Evolutionary conservation across 35 echinoderm and acorn worm genomes (phyloP), one percentile per base, ranked within the genome.

Genomic region (Apostichopus japonicus): DNA sequence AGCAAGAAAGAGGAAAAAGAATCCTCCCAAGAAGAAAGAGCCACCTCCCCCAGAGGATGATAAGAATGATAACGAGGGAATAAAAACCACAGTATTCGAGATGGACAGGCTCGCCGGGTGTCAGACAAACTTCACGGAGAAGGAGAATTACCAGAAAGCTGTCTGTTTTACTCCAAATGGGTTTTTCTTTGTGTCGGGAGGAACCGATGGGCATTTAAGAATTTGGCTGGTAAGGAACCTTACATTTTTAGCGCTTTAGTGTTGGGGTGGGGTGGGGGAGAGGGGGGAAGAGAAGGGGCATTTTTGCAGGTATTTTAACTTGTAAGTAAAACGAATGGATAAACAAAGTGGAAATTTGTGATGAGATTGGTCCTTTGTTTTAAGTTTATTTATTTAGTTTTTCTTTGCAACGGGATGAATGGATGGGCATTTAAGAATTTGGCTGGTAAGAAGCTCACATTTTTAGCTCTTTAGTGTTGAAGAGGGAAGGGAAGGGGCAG

Each of bases 91-190:
- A 53, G 88, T 78, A 24, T 97, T 97, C 92, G 91, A 81, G 6
- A 56, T 97, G 5, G 83, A 97, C 55, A 87, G 93, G 78, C 71
- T 97, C 23, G 58, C 27, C 13, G 86, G 82, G 0, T 87, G 92
- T n/a, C 93, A 97, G 86, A 97, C 95, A 13, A 93, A 97, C 25
- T 97, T 97, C 52, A 23, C 80, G 7, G 76, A 87, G 23, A 92
- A 83, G 7, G 96, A 95, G 7, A 92, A 95, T 6, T 95, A 95
- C 55, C 96, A 98, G 86, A 98, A 98, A 56, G 82, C 94, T 78
- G 96, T 98, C 0, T 98, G 96, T 78, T 98, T 95, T 77, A 90
- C 92, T 51, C 96, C 96, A 1, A 93, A 98, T 59, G 96, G 96
- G 25, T 91, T 95, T 78, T 98, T 96, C 70, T 91, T 98, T 93